Conservation (phyloP, 1,140 invertebrate genomes). For the Panulirus ornatus region DNA sequence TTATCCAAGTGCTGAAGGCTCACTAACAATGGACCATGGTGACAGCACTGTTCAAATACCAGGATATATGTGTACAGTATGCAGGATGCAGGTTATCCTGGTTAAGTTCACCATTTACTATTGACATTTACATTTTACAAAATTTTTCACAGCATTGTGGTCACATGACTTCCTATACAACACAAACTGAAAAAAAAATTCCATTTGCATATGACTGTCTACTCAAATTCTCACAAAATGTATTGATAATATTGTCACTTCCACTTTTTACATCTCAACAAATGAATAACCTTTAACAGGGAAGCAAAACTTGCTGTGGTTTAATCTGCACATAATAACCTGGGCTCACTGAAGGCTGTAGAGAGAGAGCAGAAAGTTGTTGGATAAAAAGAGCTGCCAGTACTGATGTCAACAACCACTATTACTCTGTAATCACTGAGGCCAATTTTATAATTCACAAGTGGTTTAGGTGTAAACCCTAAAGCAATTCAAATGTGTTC, state of each 20-base stretch:
- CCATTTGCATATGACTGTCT: not conserved
- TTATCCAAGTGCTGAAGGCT: conserved; percentile 30
- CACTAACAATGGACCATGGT: not conserved
- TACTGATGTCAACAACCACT: conserved; percentile 44
- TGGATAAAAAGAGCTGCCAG: conserved; percentile 4
- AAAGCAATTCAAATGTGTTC: not conserved
- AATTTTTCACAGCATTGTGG: too few species aligned
- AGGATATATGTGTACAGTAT: conserved; percentile 49
- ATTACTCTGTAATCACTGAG: conserved; percentile 23
- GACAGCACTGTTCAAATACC: conserved; percentile 9
- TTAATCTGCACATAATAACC: not conserved
- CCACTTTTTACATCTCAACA: not conserved
- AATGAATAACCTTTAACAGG: not conserved
- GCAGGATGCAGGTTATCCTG: conserved; percentile 4
- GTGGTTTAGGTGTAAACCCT: not conserved
- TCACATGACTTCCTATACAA: too few species aligned
- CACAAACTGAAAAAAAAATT: too few species aligned
- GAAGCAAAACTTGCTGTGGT: not conserved
- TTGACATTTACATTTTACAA: not conserved
- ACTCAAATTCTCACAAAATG: not conserved
- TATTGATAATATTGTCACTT: not conserved
- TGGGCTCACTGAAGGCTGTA: conserved; percentile 27
- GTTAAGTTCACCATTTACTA: not conserved
- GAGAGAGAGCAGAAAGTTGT: not conserved
- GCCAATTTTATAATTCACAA: conserved; percentile 19